phyloP scores from a whole-genome alignment of 37 sponge, comb jelly and placozoan genomes.

The Petrosia ficiformis region DNA sequence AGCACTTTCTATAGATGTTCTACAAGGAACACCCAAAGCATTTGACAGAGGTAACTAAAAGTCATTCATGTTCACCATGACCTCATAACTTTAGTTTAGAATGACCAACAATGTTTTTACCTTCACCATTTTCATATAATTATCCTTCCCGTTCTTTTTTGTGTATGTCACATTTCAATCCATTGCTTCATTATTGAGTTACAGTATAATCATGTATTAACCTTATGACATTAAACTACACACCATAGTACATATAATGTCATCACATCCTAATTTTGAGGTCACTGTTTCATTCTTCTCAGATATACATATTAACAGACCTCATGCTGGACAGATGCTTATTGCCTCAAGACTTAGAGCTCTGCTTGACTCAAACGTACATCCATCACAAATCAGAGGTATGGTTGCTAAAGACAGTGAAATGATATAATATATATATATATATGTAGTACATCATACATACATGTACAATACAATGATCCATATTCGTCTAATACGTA shows the following conservation, averaged over 20 bases:
- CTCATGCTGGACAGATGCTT: conserved; percentile 85
- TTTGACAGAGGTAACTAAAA: conserved; percentile 53
- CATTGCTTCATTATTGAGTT: no score
- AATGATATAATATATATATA: not conserved
- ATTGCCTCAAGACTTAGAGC: conserved; percentile 82
- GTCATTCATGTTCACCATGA: no score
- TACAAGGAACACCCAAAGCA: conserved; percentile 75
- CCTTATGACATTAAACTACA: no score
- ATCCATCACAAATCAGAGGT: conserved; percentile 88
- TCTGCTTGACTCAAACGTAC: conserved; percentile 73
- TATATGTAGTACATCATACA: not conserved
- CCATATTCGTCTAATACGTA: no score
- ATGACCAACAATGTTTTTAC: no score
- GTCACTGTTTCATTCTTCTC: not conserved
- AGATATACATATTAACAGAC: conserved; percentile 74
- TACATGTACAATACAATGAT: not conserved
- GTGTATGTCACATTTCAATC: no score
- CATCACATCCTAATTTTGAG: not conserved
- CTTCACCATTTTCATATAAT: no score
- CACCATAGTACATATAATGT: not conserved
- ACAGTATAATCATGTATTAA: no score
- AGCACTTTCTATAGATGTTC: conserved; percentile 81
- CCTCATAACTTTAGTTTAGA: no score
- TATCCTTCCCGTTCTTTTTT: no score
- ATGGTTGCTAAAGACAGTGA: no score